Base-by-base conservation (phyloP, 2,888 invertebrate genomes). In the Diarsia rubi region DNA sequence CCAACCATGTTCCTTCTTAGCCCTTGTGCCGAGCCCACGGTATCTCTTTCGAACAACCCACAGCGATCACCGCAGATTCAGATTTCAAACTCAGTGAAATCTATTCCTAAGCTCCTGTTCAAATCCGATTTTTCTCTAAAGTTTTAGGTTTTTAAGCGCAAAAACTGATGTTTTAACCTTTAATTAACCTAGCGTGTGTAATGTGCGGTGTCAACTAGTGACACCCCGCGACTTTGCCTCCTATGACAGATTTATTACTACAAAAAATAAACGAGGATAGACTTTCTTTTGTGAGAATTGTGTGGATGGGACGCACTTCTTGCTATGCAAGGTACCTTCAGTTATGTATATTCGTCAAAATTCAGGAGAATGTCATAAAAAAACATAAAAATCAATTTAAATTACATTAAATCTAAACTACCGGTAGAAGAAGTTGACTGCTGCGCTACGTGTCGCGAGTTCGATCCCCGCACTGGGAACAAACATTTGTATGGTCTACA, bases 221-320 rank as follows among this genome's bases (percentile, higher is more conserved):
- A 77, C 73, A 67, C 44, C 72, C 81, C 72, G 81, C 75, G 83
- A 84, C 75, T 73, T 77, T 64, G 57, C 70, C 63, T 52, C 86
- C 78, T 69, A 14, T 90, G 94, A 94, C 92, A 92, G 94, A 94
- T 94, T 94, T 94, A 94, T 94, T 92, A 88, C 77, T 78, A 91
- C 90, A 94, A 94, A 94, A 94, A 94, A 88, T 81, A 67, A 49
- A 47, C 71, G 27, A 44, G 52, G 12, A 44, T 19, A 31, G 21
- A 59, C 65, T 66, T 64, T 57, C 24, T 64, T 73, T 49, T 12
- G 16, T 54, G 2, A 74, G 77, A 67, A 42, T 63, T 42, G 11
- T 73, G 37, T 72, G 82, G 84, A 82, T 74, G 21, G 11, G 66
- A 45, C 9, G 19, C 59, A 19, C 3, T 59, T 1, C 19, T 57